Evolutionary conservation across 2,888 invertebrate genomes (phyloP), one percentile per base, ranked within the genome.

Genomic region (Spodoptera littoralis): DNA sequence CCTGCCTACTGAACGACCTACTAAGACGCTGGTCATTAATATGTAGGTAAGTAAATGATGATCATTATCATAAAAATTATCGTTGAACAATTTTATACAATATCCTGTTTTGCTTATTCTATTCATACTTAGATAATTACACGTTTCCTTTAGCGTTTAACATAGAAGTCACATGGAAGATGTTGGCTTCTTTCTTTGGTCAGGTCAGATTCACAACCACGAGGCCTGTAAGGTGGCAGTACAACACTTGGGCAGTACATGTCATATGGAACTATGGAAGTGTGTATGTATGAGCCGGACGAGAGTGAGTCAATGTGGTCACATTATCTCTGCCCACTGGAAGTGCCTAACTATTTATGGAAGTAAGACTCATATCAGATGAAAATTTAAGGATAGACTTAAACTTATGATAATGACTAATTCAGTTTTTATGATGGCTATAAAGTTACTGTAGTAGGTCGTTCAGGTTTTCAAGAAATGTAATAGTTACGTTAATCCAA

Each of bases 231-330:
- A 36, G 36, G 36, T 36, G 36, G 9, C 36, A 36, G 36, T 36
- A 53, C 44, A 24, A 22, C 18, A 57, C 46, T 46, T 36, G 22
- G 11, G 43, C 46, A 50, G 30, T 22, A 61, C 47, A 52, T 36
- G 46, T 49, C 53, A 42, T 8, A 43, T 53, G 56, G 43, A 49
- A 55, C 41, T 52, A 51, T 12, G 4, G 27, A 27, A 27, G 27
- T 5, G 45, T n/a, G 54, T 13, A 27, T 42, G 45, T 30, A 24
- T 54, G 50, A 45, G 43, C 57, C 70, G 61, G 63, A 69, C 43
- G 59, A 49, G 49, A 47, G 27, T 78, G 75, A 78, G 44, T 76
- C 79, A 78, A 43, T 22, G 41, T 58, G 42, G 45, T 43, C n/a
- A 18, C 53, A 53, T 55, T 42, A 46, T 53, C 6, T 47, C 54